Evolutionary conservation across 2,888 invertebrate genomes (phyloP).

Genomic region (Tenthredo livida): DNA sequence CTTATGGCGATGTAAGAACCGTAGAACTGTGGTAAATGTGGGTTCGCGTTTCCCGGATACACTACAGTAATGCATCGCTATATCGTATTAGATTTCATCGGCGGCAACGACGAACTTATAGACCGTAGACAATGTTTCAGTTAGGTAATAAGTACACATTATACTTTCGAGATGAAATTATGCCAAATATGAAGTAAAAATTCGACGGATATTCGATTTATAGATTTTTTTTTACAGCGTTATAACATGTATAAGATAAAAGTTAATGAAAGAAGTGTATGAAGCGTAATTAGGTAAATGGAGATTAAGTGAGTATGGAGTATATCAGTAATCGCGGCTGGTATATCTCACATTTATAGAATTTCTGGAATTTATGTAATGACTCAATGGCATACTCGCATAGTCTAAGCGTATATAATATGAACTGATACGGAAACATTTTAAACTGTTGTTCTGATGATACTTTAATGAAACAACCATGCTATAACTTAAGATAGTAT

Average conservation of each 20-base stretch:
- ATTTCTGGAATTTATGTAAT: not conserved
- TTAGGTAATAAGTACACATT: not conserved
- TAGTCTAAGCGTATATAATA: not conserved
- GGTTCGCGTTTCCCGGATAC: conserved; percentile 40
- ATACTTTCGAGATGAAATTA: not conserved
- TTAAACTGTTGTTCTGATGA: not conserved
- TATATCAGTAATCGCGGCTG: not conserved
- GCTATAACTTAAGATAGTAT: not conserved
- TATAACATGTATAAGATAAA: no score
- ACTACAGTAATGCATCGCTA: not conserved
- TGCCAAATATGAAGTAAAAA: not conserved
- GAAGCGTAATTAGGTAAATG: not conserved
- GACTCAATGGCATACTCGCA: not conserved
- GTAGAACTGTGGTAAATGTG: conserved; percentile 29
- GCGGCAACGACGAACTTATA: not conserved
- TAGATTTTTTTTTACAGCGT: no score
- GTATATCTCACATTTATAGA: not conserved
- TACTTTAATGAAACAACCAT: not conserved
- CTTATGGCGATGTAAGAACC: not conserved
- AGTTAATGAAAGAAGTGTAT: not conserved
- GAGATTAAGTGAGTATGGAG: not conserved
- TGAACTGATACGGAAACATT: not conserved
- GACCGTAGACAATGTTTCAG: not conserved
- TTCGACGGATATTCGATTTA: not conserved
- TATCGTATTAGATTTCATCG: not conserved